Evolutionary conservation across 2,888 invertebrate species (phyloP).

Genomic region (Pseudococcus jackbeardsleyi): DNA sequence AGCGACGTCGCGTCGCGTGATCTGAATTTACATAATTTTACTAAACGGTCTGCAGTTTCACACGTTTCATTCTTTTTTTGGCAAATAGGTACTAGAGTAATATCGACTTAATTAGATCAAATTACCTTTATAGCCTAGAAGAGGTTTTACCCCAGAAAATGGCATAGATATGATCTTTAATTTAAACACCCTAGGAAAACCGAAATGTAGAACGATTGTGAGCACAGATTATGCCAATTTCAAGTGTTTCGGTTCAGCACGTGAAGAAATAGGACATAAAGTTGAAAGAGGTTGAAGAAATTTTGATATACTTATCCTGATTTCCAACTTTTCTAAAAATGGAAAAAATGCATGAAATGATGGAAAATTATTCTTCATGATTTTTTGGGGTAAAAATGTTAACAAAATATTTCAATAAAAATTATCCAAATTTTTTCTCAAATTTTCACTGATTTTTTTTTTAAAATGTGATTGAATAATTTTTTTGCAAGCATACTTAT

Average conservation of each 20-base stretch:
- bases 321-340: too few species aligned
- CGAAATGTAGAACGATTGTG: background rate
- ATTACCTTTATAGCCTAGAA: background rate
- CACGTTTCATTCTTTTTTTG: background rate
- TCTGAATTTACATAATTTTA: conserved; percentile 25
- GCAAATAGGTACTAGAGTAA: too few species aligned
- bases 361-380: too few species aligned
- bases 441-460: too few species aligned
- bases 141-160: background rate
- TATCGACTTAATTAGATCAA: background rate
- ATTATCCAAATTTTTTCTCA: too few species aligned
- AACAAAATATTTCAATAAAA: too few species aligned
- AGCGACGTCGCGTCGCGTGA: background rate
- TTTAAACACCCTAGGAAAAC: background rate
- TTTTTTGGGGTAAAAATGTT: too few species aligned
- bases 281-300: background rate
- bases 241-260: background rate
- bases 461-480: too few species aligned
- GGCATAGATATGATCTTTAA: background rate
- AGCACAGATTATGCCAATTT: background rate
- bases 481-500: too few species aligned
- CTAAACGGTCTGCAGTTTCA: background rate
- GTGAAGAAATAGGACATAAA: background rate
- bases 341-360: too few species aligned
- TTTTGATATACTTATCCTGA: too few species aligned